Conservation (phyloP, 2,797 vertebrate species). For the Babyrousa celebensis region DNA sequence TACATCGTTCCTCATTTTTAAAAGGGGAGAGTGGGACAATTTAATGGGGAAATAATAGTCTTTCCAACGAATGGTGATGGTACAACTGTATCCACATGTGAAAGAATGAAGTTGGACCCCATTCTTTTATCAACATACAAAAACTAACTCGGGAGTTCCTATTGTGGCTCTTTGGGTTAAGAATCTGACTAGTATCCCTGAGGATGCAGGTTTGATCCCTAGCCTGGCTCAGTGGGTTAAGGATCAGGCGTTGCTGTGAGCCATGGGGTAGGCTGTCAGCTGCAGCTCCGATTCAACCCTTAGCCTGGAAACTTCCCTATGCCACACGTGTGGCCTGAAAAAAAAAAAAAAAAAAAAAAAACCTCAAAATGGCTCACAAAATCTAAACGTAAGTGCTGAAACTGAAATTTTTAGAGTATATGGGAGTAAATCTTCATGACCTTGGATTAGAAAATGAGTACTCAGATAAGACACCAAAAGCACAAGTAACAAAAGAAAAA, state of each 20-base stretch:
- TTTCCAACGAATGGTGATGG: not conserved
- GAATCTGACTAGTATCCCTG: too few relatives aligned
- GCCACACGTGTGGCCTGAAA: too few relatives aligned
- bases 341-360: too few relatives aligned
- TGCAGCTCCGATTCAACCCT: too few relatives aligned
- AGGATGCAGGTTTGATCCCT: too few relatives aligned
- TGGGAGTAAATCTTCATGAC: not conserved
- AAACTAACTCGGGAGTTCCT: too few relatives aligned
- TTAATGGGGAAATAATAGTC: not conserved
- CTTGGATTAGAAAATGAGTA: not conserved
- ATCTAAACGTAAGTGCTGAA: not conserved
- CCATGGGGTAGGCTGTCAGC: too few relatives aligned
- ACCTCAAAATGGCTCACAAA: not conserved
- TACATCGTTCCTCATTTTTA: not conserved
- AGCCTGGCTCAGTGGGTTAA: too few relatives aligned
- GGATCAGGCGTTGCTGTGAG: too few relatives aligned
- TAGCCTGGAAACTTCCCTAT: too few relatives aligned
- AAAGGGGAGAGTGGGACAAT: not conserved
- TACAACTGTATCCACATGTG: not conserved
- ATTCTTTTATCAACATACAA: too few relatives aligned
- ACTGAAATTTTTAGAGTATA: not conserved
- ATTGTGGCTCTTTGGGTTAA: too few relatives aligned
- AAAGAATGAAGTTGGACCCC: not conserved
- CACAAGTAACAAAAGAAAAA: conserved; percentile 20
- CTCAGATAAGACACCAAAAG: not conserved